phyloP scores from a whole-genome alignment of 2,797 vertebrate species.

The Notolepis coatsorum region DNA sequence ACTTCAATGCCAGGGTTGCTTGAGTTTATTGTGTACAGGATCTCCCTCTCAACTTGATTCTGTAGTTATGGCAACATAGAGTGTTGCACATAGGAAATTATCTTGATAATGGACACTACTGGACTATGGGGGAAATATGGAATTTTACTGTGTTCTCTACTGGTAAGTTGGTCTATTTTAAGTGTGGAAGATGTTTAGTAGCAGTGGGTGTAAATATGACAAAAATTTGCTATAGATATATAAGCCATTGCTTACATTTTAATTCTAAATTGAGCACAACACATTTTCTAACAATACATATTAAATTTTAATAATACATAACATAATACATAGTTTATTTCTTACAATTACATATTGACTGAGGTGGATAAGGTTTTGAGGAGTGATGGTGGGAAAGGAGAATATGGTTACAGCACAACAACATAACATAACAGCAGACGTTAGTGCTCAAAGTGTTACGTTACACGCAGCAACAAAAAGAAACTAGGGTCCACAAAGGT shows the following conservation, averaged over 20 bases:
- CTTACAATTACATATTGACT: background rate
- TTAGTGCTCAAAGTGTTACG: conserved; percentile 42
- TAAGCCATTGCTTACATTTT: background rate
- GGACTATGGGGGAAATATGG: conserved; percentile 38
- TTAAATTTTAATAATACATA: too few species aligned
- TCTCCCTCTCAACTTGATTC: conserved; percentile 14
- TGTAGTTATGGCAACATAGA: conserved; percentile 16
- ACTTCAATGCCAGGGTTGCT: background rate
- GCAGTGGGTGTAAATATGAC: background rate
- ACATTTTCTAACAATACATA: too few species aligned
- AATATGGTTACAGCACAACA: conserved; percentile 16
- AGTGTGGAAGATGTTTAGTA: background rate
- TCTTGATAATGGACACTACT: conserved; percentile 58
- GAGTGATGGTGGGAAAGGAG: conserved; percentile 35
- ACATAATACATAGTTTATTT: background rate
- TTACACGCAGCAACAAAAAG: conserved; percentile 37
- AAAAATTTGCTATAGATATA: conserved; percentile 3
- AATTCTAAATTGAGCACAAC: too few species aligned
- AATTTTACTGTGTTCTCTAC: conserved; percentile 43
- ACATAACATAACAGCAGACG: conserved; percentile 28
- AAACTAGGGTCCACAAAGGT: conserved; percentile 25
- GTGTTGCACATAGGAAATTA: conserved; percentile 6
- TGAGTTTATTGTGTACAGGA: conserved; percentile 10
- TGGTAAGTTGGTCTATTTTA: conserved; percentile 69
- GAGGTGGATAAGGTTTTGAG: conserved; percentile 26